Conservation (phyloP, 2,888 invertebrate species). For the Rotaria sp. region DNA sequence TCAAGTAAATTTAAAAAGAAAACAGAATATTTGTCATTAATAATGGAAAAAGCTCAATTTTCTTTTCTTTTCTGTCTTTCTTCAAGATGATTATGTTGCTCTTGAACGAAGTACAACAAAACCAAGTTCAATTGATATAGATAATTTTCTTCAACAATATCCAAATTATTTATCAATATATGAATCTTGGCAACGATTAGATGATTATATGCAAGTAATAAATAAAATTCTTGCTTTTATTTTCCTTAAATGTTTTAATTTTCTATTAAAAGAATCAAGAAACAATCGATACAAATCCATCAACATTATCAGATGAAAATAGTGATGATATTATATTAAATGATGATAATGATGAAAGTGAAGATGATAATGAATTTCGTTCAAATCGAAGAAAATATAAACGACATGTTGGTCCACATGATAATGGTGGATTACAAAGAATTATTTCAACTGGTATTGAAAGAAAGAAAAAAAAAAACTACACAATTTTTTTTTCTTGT, state of each 20-base stretch:
- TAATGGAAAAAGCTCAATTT: not conserved
- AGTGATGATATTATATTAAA: not conserved
- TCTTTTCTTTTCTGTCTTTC: conserved; percentile 38
- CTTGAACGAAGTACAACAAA: conserved; percentile 55
- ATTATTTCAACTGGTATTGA: conserved; percentile 54
- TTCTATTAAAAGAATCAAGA: not conserved
- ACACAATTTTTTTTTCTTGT: too few species aligned
- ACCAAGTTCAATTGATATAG: conserved; percentile 58
- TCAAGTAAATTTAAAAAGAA: conserved; percentile 59
- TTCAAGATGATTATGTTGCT: conserved; percentile 52
- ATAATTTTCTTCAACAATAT: conserved; percentile 55
- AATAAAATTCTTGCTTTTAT: not conserved
- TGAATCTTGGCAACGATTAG: conserved; percentile 37
- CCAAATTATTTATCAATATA: conserved; percentile 49
- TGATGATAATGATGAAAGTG: not conserved
- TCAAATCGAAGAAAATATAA: conserved; percentile 29
- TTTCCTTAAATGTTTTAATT: not conserved
- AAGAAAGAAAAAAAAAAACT: not conserved
- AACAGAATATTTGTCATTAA: not conserved
- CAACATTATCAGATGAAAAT: not conserved
- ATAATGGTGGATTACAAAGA: conserved; percentile 55
- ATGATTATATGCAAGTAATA: not conserved
- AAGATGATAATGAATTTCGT: not conserved
- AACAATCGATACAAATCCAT: not conserved
- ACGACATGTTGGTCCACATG: conserved; percentile 56